A percentile compares a stretch with the other conserved stretches of the same genome.
These are phyloP conservation scores for Agriopis aurantiaria DNA, from an alignment of 2,888 invertebrate genomes.

Conservation along the genomic window DNA sequence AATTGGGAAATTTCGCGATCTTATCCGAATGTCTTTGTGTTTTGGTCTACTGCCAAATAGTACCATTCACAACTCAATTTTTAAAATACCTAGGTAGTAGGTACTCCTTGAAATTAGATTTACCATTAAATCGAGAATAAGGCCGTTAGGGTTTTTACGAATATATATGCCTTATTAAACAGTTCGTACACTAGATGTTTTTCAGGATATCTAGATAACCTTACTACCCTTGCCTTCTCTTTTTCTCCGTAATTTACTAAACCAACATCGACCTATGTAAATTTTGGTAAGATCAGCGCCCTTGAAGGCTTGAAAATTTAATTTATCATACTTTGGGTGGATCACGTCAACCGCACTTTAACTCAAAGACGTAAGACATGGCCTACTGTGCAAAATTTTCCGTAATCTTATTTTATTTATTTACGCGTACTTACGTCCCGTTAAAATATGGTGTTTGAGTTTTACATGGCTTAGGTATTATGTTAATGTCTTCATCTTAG, in stretches of 20 bases:
- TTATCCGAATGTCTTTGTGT: conserved; percentile 14
- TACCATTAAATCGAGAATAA: no score
- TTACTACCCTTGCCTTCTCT: background rate
- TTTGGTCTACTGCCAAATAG: conserved; percentile 1
- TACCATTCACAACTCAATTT: background rate
- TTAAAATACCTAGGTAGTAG: background rate
- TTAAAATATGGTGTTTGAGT: background rate
- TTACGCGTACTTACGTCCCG: background rate
- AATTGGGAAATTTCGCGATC: conserved; percentile 19
- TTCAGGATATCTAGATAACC: background rate
- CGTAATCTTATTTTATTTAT: conserved; percentile 7
- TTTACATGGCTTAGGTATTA: background rate
- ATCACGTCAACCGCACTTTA: conserved; percentile 22
- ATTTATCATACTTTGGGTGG: conserved; percentile 30
- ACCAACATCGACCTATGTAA: conserved; percentile 25
- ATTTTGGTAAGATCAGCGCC: conserved; percentile 7
- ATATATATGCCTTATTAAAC: background rate
- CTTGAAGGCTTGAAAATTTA: conserved; percentile 25
- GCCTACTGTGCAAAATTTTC: conserved; percentile 9
- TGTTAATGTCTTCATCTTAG: background rate
- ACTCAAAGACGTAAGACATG: conserved; percentile 15
- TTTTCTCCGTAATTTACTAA: conserved; percentile 19
- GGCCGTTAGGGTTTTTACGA: background rate
- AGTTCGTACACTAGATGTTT: background rate
- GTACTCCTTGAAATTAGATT: no score